phyloP scores from a whole-genome alignment of 2,797 vertebrate genomes.

The Microctenopoma lineatum region DNA sequence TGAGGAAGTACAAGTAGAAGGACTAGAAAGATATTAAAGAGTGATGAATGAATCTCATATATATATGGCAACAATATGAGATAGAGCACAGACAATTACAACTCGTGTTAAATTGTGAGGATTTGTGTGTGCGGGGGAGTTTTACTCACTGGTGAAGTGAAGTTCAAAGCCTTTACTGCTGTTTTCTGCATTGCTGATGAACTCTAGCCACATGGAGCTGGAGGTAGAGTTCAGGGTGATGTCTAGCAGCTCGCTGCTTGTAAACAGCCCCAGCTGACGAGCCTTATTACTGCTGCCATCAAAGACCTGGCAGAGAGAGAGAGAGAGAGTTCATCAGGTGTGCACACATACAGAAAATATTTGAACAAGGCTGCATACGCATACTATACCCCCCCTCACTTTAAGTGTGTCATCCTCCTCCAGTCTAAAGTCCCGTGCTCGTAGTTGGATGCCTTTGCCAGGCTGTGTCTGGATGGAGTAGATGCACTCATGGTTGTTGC shows the following conservation, averaged over 20 bases:
- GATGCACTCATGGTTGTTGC: constrained; percentile 98
- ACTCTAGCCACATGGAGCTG: constrained; percentile 97
- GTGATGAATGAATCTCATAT: background rate
- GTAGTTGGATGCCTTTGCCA: constrained; percentile 97
- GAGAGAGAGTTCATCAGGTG: constrained; percentile 23
- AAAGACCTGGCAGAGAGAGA: constrained; percentile 85
- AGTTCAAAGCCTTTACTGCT: constrained; percentile 97
- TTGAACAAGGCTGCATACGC: constrained; percentile 30
- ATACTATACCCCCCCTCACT: constrained; percentile 79
- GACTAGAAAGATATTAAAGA: background rate
- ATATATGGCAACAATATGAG: background rate
- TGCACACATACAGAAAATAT: constrained; percentile 20
- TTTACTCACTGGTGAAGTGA: constrained; percentile 93
- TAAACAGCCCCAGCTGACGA: constrained; percentile 91
- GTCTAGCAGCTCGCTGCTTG: constrained; percentile 88
- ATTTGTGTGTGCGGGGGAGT: constrained; percentile 4
- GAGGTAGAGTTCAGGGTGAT: constrained; percentile 95
- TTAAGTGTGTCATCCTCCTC: constrained; percentile 93
- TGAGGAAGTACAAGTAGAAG: background rate
- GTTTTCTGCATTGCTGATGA: constrained; percentile 91
- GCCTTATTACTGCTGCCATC: constrained; percentile 94
- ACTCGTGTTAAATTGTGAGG: background rate
- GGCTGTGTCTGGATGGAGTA: constrained; percentile 99
- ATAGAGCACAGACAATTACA: background rate
- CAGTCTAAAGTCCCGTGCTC: constrained; percentile 91